These are phyloP conservation scores for Lycophotia porphyrea DNA, from an alignment of 2,888 invertebrate species.

Conservation along the genomic window DNA sequence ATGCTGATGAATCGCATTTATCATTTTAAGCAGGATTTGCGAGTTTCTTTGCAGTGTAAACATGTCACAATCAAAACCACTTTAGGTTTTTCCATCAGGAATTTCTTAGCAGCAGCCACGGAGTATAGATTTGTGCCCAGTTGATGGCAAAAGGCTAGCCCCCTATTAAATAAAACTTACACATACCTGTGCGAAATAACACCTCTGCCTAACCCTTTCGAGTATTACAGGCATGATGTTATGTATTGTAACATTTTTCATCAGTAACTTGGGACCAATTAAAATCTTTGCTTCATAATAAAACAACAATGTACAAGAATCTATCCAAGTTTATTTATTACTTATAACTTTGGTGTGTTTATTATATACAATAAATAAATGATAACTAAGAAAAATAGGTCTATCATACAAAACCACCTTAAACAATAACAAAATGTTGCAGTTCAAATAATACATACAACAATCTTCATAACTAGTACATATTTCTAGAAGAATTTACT, in stretches of 20 bases:
- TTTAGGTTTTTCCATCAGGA: too few relatives aligned
- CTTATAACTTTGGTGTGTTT: constrained; percentile 90
- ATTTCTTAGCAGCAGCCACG: too few relatives aligned
- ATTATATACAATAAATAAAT: constrained; percentile 89
- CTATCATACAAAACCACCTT: constrained; percentile 81
- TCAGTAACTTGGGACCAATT: background rate
- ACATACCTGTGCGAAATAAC: background rate
- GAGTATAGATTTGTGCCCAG: background rate
- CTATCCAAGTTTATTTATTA: constrained; percentile 89
- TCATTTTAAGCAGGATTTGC: too few relatives aligned
- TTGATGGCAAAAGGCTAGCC: background rate
- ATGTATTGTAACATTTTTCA: background rate
- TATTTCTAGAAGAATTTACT: constrained; percentile 72
- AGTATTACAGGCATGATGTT: background rate
- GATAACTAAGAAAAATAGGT: constrained; percentile 82
- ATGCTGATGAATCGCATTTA: too few relatives aligned
- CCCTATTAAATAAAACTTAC: too few relatives aligned
- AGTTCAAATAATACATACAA: constrained; percentile 71
- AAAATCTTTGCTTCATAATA: constrained; percentile 65
- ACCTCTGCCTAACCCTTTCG: background rate
- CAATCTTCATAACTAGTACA: constrained; percentile 67
- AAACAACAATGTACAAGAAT: constrained; percentile 83
- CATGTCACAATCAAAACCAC: too few relatives aligned
- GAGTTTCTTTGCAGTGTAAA: too few relatives aligned
- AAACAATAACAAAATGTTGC: constrained; percentile 74